These are phyloP conservation scores for Orius insidiosus DNA, from an alignment of 1,140 invertebrate genomes.

Conservation along the genomic window DNA sequence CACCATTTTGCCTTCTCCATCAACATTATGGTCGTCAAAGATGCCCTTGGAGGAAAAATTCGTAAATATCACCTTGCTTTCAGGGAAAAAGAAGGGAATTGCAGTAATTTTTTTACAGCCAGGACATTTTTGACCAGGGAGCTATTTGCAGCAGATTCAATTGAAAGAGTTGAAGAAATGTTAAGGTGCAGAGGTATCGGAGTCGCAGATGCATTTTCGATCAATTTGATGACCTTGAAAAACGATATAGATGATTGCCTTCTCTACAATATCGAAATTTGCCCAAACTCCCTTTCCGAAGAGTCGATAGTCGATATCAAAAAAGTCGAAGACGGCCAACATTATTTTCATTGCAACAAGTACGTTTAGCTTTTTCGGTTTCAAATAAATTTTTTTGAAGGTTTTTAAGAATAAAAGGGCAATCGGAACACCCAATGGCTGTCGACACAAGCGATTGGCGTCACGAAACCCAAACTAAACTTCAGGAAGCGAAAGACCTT, in stretches of 20 bases:
- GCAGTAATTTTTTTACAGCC: conserved; percentile 32
- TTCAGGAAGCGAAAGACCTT: too few relatives aligned
- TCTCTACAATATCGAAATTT: conserved; percentile 66
- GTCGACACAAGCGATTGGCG: too few relatives aligned
- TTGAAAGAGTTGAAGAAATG: conserved; percentile 45
- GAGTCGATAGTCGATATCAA: conserved; percentile 49
- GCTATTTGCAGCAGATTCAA: conserved; percentile 45
- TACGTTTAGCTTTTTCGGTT: conserved; percentile 25
- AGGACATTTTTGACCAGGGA: conserved; percentile 61
- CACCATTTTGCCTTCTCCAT: conserved; percentile 63
- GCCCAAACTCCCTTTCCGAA: conserved; percentile 36
- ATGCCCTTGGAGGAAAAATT: conserved; percentile 50
- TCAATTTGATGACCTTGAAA: conserved; percentile 65
- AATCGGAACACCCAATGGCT: too few relatives aligned
- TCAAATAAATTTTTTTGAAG: too few relatives aligned
- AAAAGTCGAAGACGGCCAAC: conserved; percentile 46
- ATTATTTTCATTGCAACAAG: conserved; percentile 59
- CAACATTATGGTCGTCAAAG: conserved; percentile 57
- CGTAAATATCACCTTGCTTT: conserved; percentile 44
- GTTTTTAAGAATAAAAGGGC: too few relatives aligned
- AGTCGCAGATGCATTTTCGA: conserved; percentile 60
- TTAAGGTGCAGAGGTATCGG: conserved; percentile 55
- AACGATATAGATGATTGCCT: conserved; percentile 40
- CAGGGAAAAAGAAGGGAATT: too few relatives aligned
- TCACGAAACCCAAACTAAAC: too few relatives aligned